Percentiles rank a stretch among this genome's conserved stretches.
These are phyloP conservation scores for Pogonocichla stellata DNA, from an alignment of 2,113 vertebrate genomes.

Conservation along the genomic window DNA sequence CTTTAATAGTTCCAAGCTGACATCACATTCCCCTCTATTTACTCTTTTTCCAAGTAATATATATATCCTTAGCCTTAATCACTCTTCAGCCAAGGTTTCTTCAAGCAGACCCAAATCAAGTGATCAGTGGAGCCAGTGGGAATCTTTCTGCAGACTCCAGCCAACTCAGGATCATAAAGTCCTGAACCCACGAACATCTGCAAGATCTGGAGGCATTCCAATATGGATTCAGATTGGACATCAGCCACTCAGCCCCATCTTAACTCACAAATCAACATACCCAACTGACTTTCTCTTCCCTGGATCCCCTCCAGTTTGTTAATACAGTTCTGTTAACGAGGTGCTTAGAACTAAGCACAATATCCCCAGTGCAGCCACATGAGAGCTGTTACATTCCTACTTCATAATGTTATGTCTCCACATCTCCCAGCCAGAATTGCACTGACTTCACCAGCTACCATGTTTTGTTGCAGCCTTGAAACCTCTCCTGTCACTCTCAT, in stretches of 20 bases:
- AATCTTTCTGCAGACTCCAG: conserved; percentile 22
- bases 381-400: conserved; percentile 66
- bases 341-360: conserved; percentile 67
- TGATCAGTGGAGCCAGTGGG: neutral
- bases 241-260: conserved; percentile 53
- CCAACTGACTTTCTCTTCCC: conserved; percentile 44
- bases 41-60: conserved; percentile 43
- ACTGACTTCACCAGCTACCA: conserved; percentile 59
- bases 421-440: conserved; percentile 28
- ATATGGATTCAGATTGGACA: conserved; percentile 42
- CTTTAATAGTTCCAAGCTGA: conserved; percentile 56
- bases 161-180: conserved; percentile 20
- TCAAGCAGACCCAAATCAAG: conserved; percentile 27
- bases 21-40: conserved; percentile 52
- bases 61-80: neutral
- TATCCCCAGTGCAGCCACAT: conserved; percentile 59
- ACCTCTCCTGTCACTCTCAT: neutral
- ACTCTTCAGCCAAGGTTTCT: conserved; percentile 21
- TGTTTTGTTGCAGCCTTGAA: conserved; percentile 55
- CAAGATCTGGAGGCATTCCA: conserved; percentile 49
- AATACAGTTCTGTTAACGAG: conserved; percentile 65
- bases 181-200: conserved; percentile 52
- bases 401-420: conserved; percentile 69
- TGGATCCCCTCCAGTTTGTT: conserved; percentile 65
- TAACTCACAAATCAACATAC: conserved; percentile 54